These are phyloP conservation scores for Drosophila multiciliata DNA, from an alignment of 2,888 invertebrate species.

Conservation along the genomic window DNA sequence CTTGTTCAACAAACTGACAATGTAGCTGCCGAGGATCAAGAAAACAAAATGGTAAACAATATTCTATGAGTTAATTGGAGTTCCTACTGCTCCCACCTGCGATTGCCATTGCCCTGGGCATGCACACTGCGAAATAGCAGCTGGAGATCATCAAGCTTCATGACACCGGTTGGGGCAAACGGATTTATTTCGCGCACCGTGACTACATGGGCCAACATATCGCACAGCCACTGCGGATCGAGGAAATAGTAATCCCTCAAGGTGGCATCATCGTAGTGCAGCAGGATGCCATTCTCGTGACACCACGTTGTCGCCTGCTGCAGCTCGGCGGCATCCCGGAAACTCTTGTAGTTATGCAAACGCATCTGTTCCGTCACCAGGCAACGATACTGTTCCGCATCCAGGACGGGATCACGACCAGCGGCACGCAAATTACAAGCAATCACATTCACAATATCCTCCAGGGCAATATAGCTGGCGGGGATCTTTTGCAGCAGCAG, in stretches of 20 bases:
- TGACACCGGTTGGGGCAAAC: conserved; percentile 95
- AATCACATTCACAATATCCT: conserved; percentile 94
- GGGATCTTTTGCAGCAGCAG: conserved; percentile 97
- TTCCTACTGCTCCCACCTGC: conserved; percentile 74
- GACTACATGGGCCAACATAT: conserved; percentile 98
- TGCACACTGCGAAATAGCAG: conserved; percentile 96
- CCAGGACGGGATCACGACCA: conserved; percentile 92
- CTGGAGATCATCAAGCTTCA: conserved; percentile 96
- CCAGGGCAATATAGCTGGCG: conserved; percentile 96
- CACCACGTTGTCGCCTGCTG: conserved; percentile 98
- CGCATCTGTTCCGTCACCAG: conserved; percentile 85
- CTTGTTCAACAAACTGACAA: conserved; percentile 96
- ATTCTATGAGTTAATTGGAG: background rate
- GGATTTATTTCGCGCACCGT: conserved; percentile 99
- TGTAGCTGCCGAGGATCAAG: conserved; percentile 87
- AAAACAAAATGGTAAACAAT: background rate
- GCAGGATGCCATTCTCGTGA: conserved; percentile 97
- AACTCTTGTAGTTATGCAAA: conserved; percentile 84
- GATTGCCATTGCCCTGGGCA: conserved; percentile 89
- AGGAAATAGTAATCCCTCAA: conserved; percentile 97
- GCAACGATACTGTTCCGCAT: conserved; percentile 90
- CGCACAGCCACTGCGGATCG: conserved; percentile 99
- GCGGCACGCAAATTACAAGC: conserved; percentile 90
- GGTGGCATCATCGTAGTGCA: conserved; percentile 97
- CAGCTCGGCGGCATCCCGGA: conserved; percentile 93